These are phyloP conservation scores for Hozukius guyotensis DNA, from an alignment of 2,797 vertebrate genomes.

Conservation along the genomic window DNA sequence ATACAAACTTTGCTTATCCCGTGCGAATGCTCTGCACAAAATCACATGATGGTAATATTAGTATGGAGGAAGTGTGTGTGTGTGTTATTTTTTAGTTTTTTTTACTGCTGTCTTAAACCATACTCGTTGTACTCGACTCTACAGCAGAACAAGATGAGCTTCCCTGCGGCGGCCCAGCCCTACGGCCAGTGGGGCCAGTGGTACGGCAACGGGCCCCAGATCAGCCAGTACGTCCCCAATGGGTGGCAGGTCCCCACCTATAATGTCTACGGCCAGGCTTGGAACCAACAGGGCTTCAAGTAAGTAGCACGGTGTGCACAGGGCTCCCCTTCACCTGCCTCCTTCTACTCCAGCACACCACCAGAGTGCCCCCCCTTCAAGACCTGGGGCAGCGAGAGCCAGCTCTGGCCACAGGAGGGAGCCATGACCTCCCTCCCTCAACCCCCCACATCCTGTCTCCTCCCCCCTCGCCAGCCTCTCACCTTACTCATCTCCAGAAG, in stretches of 20 bases:
- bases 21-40: too few species aligned
- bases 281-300: slow-evolving; percentile 98
- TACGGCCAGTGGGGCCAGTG: slow-evolving; percentile 98
- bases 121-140: neutral
- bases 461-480: slow-evolving; percentile 28
- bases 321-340: slow-evolving; percentile 67
- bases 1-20: neutral
- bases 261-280: slow-evolving; percentile 93
- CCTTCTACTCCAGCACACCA: slow-evolving; percentile 60
- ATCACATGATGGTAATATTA: too few species aligned
- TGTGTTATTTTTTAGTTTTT: too few species aligned
- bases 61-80: too few species aligned
- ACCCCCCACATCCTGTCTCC: slow-evolving; percentile 24
- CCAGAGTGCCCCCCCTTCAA: slow-evolving; percentile 45
- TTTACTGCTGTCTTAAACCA: neutral
- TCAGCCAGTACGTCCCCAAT: slow-evolving; percentile 95
- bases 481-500: slow-evolving; percentile 51
- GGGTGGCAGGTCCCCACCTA: slow-evolving; percentile 98
- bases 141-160: slow-evolving; percentile 93
- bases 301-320: slow-evolving; percentile 83
- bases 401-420: slow-evolving; percentile 64
- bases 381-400: slow-evolving; percentile 60
- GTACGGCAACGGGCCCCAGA: slow-evolving; percentile 94
- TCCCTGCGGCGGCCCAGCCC: slow-evolving; percentile 86
- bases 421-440: slow-evolving; percentile 29